Evolutionary conservation across 2,797 vertebrate genomes (phyloP).

Genomic region (Myotis planiceps): DNA sequence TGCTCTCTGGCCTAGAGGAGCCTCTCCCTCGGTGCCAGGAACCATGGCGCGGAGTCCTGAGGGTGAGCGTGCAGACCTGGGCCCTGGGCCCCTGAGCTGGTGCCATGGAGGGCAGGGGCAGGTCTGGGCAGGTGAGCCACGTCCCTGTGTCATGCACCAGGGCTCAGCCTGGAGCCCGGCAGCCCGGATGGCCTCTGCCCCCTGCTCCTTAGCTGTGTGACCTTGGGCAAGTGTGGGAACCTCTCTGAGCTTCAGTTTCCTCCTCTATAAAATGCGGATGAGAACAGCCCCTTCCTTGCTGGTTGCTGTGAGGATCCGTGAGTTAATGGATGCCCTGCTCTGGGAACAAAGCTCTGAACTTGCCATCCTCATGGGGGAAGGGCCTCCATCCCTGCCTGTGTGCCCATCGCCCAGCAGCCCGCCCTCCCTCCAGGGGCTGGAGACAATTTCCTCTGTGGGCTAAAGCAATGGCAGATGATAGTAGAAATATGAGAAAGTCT

Average conservation of each 20-base stretch:
- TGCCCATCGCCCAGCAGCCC: not conserved
- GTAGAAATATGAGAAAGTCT: rapidly evolving
- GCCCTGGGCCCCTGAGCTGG: not conserved
- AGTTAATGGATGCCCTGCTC: rapidly evolving
- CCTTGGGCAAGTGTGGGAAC: not conserved
- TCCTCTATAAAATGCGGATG: not conserved
- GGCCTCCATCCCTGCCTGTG: too few species aligned
- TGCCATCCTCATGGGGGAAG: rapidly evolving
- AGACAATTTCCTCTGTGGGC: not conserved
- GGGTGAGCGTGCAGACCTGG: not conserved
- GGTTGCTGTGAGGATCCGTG: rapidly evolving
- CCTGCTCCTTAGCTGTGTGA: not conserved
- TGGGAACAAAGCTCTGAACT: not conserved
- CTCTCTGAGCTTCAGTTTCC: not conserved
- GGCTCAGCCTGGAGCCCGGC: not conserved
- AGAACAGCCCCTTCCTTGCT: rapidly evolving
- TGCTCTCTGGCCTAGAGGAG: not conserved
- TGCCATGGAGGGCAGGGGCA: not conserved
- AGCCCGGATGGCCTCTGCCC: rapidly evolving
- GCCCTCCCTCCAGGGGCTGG: not conserved
- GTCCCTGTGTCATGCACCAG: rapidly evolving
- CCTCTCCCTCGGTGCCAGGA: not conserved
- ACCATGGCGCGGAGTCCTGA: rapidly evolving
- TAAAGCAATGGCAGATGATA: rapidly evolving
- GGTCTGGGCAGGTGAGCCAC: not conserved